Evolutionary conservation across 2,888 invertebrate species (phyloP).

Genomic region (Sminthurides aquaticus): DNA sequence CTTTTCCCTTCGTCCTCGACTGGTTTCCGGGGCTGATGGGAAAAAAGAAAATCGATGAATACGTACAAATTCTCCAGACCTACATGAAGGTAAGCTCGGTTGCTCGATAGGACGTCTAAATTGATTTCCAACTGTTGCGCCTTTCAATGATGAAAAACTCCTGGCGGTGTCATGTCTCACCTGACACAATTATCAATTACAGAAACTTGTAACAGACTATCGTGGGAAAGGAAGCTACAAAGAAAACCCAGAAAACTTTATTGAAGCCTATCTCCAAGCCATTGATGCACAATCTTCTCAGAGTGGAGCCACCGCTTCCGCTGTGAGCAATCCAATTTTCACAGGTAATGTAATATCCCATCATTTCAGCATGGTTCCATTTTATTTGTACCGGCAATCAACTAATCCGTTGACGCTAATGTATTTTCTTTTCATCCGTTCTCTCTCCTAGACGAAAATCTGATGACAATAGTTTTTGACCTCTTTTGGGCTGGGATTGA

Average conservation of each 20-base stretch:
- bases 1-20: conserved; percentile 1
- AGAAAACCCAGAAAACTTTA: conserved; percentile 1
- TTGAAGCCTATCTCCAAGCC: conserved; percentile 3
- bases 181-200: not conserved
- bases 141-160: not conserved
- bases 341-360: not conserved
- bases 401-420: not conserved
- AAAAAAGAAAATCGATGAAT: not conserved
- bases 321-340: not conserved
- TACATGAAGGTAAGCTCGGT: not conserved
- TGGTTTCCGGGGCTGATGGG: conserved; percentile 1
- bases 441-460: not conserved
- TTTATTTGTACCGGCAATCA: not conserved
- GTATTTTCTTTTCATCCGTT: not conserved
- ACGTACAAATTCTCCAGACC: not conserved
- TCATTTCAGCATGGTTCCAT: too few species aligned
- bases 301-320: not conserved
- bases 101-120: not conserved
- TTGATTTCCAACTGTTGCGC: not conserved
- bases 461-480: conserved; percentile 1
- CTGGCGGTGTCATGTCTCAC: not conserved
- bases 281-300: not conserved
- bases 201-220: not conserved
- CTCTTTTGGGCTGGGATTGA: conserved; percentile 3
- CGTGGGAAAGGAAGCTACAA: not conserved